Base-by-base conservation (phyloP, 2,113 vertebrate genomes). In the Myrmophylax atrothorax region DNA sequence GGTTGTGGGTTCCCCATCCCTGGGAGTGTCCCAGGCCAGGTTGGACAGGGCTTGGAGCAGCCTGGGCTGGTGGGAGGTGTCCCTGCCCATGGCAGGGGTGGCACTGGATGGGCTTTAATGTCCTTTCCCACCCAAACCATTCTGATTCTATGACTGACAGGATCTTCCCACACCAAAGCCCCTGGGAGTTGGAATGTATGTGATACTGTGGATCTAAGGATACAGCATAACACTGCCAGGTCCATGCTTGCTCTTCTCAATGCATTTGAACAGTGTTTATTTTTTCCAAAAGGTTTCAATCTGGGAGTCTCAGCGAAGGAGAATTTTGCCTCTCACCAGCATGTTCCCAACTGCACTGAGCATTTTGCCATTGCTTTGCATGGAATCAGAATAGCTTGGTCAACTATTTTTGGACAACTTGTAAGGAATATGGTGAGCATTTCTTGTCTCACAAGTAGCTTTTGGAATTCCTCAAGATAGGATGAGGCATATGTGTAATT, bases 31-130 rank as follows among this genome's bases (percentile, higher is more conserved):
- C 87, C 38, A 40, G 46, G 29, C 24, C 53, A 40, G 29, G 47
- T 0, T 83, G 53, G 53, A 75, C 1, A 9, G 46, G 38, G 19
- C 29, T 67, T 25, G 70, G 79, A 83, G 55, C 25, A 76, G 0
- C n/a, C 69, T 62, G 63, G 63, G 13, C 20, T 0, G 25, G 38
- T 22, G 53, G 38, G 0, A 76, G 15, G 3, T 62, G 29, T 67
- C 38, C 13, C 69, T 89, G 70, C 9, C 44, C n/a, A 26, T 29
- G 28, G n/a, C 29, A 31, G 17, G 10, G 14, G 8, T 47, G n/a
- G 0, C 40, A n/a, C 53, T 24, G 28, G 17, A 5, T 68, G 53
- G 1, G 0, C 2, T 69, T 62, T 62, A 47, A 35, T 19, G 17
- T 40, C 62, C 25, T 14, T 68, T 40, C 28, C 17, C 26, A 35